Percentiles rank a stretch among this genome's conserved stretches.
Evolutionary conservation across 1,140 invertebrate species (phyloP).

Genomic region (Schlechtendalia chinensis): DNA sequence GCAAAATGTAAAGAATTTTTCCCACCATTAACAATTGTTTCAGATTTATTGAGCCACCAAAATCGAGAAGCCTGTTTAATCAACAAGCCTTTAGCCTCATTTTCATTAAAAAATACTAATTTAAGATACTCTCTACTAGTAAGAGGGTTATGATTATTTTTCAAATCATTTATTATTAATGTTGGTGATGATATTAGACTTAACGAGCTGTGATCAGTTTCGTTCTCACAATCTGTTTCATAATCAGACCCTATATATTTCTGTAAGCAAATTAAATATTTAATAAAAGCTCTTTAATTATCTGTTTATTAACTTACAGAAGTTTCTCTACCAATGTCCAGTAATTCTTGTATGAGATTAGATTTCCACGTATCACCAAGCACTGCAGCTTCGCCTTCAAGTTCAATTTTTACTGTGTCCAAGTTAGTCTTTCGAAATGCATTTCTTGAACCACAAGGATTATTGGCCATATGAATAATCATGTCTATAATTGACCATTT

Average conservation of each 20-base stretch:
- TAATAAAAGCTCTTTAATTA: neutral
- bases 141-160: neutral
- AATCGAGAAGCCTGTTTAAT: conserved; percentile 1
- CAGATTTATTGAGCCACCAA: conserved; percentile 22
- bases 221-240: conserved; percentile 36
- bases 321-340: neutral
- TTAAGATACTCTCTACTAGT: conserved; percentile 22
- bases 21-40: neutral
- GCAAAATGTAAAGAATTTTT: conserved; percentile 4
- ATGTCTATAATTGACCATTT: conserved; percentile 32
- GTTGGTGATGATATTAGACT: neutral
- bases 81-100: neutral
- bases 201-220: neutral
- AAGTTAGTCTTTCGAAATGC: conserved; percentile 38
- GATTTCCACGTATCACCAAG: conserved; percentile 22
- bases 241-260: neutral
- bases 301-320: neutral
- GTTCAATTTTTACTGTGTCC: conserved; percentile 19
- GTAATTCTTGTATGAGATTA: conserved; percentile 34
- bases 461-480: conserved; percentile 30
- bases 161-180: neutral
- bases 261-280: neutral
- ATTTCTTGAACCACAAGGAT: conserved; percentile 46
- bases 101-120: conserved; percentile 27
- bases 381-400: conserved; percentile 29